Evolutionary conservation across 2,113 vertebrate genomes (phyloP).

Genomic region (Podarcis cretensis): DNA sequence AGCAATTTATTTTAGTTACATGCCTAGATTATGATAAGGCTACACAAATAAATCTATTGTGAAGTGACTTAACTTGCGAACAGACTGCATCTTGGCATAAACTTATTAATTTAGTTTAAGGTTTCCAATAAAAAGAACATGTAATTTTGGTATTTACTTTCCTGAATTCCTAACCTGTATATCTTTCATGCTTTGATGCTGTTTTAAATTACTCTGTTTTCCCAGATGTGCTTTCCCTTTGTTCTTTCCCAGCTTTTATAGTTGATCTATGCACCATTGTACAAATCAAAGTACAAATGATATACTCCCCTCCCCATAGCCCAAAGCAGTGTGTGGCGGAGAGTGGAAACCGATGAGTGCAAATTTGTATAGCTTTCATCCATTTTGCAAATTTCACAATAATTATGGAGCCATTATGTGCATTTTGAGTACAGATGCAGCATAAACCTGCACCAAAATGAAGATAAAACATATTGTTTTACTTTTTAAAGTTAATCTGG

Average conservation of each 20-base stretch:
- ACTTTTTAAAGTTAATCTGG: background rate
- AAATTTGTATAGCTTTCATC: background rate
- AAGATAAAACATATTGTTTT: background rate
- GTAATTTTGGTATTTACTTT: background rate
- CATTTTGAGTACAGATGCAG: background rate
- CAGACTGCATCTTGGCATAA: background rate
- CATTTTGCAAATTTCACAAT: background rate
- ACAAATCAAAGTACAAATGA: conserved; percentile 4
- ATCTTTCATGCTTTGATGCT: conserved; percentile 63
- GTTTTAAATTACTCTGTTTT: conserved; percentile 48
- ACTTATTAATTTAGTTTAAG: background rate
- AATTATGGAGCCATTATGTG: background rate
- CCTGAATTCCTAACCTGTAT: conserved; percentile 10
- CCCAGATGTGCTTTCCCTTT: background rate
- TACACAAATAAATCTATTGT: background rate
- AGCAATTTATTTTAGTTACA: background rate
- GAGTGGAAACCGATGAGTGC: background rate
- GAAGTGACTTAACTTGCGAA: background rate
- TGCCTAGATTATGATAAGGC: background rate
- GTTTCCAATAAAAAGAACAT: background rate
- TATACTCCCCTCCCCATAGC: background rate
- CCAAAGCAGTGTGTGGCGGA: background rate
- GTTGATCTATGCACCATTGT: background rate
- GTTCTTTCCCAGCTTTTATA: background rate
- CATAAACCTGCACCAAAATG: background rate